Evolutionary conservation across 2,113 vertebrate species (phyloP).

Genomic region (Nothocercus julius): DNA sequence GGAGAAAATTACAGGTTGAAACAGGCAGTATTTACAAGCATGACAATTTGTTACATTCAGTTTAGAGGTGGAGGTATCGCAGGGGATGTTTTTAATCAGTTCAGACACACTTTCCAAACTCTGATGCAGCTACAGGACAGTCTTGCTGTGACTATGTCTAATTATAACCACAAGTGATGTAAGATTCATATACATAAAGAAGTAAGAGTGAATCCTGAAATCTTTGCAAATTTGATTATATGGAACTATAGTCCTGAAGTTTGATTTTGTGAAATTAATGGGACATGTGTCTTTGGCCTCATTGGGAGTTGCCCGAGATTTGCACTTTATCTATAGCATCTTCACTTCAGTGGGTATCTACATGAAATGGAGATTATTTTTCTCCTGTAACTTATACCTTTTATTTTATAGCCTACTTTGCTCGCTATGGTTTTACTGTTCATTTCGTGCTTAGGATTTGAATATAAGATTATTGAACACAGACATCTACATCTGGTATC

Average conservation of each 20-base stretch:
- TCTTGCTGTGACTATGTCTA: neutral
- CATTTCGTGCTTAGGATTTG: neutral
- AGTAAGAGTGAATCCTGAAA: neutral
- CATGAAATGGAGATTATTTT: neutral
- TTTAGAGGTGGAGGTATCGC: neutral
- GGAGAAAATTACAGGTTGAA: neutral
- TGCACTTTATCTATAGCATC: neutral
- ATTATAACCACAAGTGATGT: neutral
- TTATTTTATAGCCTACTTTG: neutral
- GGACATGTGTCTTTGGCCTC: neutral
- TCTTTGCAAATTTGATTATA: neutral
- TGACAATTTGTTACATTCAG: slow-evolving; percentile 4
- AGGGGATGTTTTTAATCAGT: slow-evolving; percentile 7
- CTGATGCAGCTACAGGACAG: neutral
- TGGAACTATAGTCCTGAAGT: too few relatives aligned
- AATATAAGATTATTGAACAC: neutral
- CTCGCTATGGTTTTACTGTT: neutral
- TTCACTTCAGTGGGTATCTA: neutral
- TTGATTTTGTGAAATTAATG: neutral
- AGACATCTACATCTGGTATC: neutral
- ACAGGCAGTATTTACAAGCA: neutral
- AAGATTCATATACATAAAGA: neutral
- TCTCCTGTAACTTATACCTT: too few relatives aligned
- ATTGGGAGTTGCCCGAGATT: neutral
- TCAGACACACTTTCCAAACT: neutral